Evolutionary conservation across 2,797 vertebrate species (phyloP), one percentile per base, ranked within the genome.

Genomic region (Helicolenus hilgendorfi): DNA sequence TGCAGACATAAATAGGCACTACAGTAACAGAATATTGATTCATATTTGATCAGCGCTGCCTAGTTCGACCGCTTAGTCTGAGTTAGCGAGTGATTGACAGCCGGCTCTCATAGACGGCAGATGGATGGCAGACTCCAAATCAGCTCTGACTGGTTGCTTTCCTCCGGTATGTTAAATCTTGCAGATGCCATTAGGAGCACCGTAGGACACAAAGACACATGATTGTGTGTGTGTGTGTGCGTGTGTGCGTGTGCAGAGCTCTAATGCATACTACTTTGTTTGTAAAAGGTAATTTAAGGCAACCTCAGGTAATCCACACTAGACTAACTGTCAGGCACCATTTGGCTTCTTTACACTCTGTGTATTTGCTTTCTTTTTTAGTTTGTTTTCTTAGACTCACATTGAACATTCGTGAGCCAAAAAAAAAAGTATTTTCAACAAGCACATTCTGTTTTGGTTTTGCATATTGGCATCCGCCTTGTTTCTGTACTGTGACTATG

Each of bases 101-200:
- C 0, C 38, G 0, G 38, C 38, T 15, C 14, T 41, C 0, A 0
- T 41, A 41, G 38, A 41, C 5, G 0, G 14, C 38, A 15, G 38
- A 13, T 15, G 14, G 38, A 41, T 5, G 38, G 1, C 38, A 41
- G 38, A 41, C 14, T 41, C 38, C 38, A 41, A 5, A 41, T 41
- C 38, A 41, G 38, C 38, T 41, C 38, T 41, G 1, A 41, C 38
- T 41, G 38, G 0, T 45, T 18, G 1, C 7, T 45, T 45, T 45
- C 1, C 0, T 45, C 15, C 15, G 41, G 41, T 45, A 15, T 45
- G 41, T 45, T 5, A 45, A 45, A 45, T 45, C 41, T 45, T 45
- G 41, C 41, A 45, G 41, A 45, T 45, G 41, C 0, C 0, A 0
- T 45, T 45, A 45, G 15, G 15, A 45, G 41, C 41, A 20, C 15